Percentiles rank a stretch among this genome's conserved stretches.
Conservation (phyloP, 2,888 invertebrate species). For the Cyclophora albipunctata region DNA sequence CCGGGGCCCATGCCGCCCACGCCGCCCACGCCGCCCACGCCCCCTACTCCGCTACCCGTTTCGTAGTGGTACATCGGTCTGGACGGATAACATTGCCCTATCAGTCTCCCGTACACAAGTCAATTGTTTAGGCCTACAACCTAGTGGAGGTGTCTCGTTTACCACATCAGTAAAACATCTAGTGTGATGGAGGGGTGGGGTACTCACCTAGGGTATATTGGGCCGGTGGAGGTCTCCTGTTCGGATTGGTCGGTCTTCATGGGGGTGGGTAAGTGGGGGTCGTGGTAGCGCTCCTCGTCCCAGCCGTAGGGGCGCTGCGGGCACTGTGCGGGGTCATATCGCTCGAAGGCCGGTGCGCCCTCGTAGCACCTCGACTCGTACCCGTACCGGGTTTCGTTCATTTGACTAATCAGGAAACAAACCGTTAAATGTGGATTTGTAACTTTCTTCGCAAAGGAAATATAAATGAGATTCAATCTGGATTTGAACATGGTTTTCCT, state of each 20-base stretch:
- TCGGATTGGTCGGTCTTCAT: constrained; percentile 83
- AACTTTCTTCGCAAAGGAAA: constrained; percentile 1
- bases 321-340: constrained; percentile 70
- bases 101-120: constrained; percentile 1
- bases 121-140: neutral
- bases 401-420: constrained; percentile 46
- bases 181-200: constrained; percentile 8
- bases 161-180: constrained; percentile 52
- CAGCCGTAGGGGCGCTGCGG: constrained; percentile 70
- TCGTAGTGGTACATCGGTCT: constrained; percentile 91
- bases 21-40: constrained; percentile 76
- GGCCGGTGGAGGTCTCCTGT: constrained; percentile 80
- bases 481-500: no score
- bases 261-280: constrained; percentile 74
- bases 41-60: constrained; percentile 68
- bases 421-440: constrained; percentile 1
- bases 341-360: constrained; percentile 68
- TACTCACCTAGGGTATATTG: constrained; percentile 82
- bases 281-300: constrained; percentile 77
- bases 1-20: constrained; percentile 77
- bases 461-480: neutral
- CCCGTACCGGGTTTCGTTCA: constrained; percentile 77
- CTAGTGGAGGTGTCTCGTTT: constrained; percentile 48
- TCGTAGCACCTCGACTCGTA: constrained; percentile 72
- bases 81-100: constrained; percentile 39